These are phyloP conservation scores for Cotesia chilonis DNA, from an alignment of 1,140 invertebrate species.

Conservation along the genomic window DNA sequence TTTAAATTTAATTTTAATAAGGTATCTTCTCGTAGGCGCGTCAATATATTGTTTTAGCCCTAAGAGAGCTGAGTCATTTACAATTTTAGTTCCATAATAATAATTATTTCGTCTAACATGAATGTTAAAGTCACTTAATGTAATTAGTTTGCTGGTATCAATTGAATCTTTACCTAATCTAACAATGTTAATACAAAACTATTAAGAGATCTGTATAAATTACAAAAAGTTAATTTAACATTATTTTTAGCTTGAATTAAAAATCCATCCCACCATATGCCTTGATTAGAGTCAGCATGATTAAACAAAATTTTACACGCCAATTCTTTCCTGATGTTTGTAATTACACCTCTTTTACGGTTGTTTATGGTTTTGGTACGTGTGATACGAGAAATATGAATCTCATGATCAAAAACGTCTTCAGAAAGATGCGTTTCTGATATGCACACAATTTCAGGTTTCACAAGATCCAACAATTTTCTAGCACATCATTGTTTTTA, in stretches of 20 bases:
- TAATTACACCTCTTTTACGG: neutral
- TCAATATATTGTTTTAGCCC: neutral
- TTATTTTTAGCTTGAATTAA: neutral
- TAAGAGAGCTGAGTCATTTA: slow-evolving; percentile 5
- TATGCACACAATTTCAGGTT: slow-evolving; percentile 30
- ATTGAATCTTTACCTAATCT: neutral
- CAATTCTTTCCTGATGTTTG: neutral
- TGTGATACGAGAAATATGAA: neutral
- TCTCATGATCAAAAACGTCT: slow-evolving; percentile 20
- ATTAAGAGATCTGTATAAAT: neutral
- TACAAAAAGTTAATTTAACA: slow-evolving; percentile 1
- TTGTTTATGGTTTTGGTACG: neutral
- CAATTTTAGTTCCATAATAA: slow-evolving; percentile 7
- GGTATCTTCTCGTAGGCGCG: neutral
- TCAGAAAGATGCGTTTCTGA: slow-evolving; percentile 23
- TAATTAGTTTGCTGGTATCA: slow-evolving; percentile 4
- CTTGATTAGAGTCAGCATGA: neutral
- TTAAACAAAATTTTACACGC: neutral
- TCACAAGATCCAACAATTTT: neutral
- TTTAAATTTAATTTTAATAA: neutral
- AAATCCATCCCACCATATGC: neutral
- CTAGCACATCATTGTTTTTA: slow-evolving; percentile 24
- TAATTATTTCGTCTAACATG: neutral
- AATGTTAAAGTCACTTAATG: neutral
- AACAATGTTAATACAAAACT: neutral